These are phyloP conservation scores for Astatotilapia flaviijosephi DNA, from an alignment of 2,113 vertebrate species.

Conservation along the genomic window DNA sequence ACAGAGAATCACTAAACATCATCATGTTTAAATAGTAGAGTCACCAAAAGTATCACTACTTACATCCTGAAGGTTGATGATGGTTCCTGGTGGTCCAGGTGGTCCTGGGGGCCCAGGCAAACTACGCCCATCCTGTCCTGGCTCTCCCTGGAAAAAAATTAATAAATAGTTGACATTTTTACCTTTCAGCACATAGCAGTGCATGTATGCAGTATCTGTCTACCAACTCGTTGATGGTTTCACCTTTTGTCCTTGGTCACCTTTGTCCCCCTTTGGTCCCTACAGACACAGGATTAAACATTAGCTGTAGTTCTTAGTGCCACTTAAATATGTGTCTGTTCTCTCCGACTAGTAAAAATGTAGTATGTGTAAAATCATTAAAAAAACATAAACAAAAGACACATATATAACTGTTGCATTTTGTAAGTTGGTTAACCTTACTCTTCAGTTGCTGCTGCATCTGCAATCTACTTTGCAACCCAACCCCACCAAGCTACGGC, in stretches of 20 bases:
- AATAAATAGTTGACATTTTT: neutral
- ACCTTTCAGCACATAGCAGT: neutral
- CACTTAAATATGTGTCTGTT: neutral
- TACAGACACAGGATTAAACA: slow-evolving; percentile 34
- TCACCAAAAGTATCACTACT: slow-evolving; percentile 20
- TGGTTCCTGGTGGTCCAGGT: slow-evolving; percentile 80
- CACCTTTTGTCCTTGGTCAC: slow-evolving; percentile 84
- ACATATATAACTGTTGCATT: neutral
- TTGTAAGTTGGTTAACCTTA: neutral
- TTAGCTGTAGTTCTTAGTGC: neutral
- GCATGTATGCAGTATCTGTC: neutral
- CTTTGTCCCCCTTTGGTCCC: slow-evolving; percentile 82
- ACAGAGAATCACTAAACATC: neutral
- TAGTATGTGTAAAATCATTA: rapidly evolving
- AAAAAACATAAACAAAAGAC: neutral
- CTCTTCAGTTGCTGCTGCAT: neutral
- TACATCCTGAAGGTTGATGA: slow-evolving; percentile 78
- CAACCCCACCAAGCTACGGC: neutral
- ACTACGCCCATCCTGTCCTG: slow-evolving; percentile 75
- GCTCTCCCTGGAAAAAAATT: slow-evolving; percentile 76
- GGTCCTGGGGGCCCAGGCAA: slow-evolving; percentile 81
- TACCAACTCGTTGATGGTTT: neutral
- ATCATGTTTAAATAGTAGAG: neutral
- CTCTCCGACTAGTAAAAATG: rapidly evolving
- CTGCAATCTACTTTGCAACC: neutral